Evolutionary conservation across 2,888 invertebrate species (phyloP).

Genomic region (Teleogryllus oceanicus): DNA sequence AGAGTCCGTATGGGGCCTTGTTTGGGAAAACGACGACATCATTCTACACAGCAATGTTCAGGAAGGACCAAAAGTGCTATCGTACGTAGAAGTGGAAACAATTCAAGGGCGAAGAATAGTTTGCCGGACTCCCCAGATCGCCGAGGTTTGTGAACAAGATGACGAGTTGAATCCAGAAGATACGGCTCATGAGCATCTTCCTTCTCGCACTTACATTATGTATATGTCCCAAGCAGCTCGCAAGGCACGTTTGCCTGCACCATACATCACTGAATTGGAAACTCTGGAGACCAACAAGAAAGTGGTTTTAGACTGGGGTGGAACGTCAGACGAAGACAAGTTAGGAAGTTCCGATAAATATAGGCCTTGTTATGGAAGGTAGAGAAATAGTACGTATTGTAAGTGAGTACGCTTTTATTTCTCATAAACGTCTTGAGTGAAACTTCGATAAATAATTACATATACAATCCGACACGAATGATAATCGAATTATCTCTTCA

Average conservation of each 20-base stretch:
- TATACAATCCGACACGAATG: too few species aligned
- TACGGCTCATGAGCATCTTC: neutral
- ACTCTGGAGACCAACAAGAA: neutral
- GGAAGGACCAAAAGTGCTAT: neutral
- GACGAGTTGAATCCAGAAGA: neutral
- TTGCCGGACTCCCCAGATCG: neutral
- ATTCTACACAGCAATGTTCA: neutral
- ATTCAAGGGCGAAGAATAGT: neutral
- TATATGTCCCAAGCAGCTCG: neutral
- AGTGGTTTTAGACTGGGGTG: neutral
- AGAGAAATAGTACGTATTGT: too few species aligned
- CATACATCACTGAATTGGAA: neutral
- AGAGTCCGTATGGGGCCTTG: neutral
- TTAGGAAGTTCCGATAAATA: too few species aligned
- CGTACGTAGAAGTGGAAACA: neutral
- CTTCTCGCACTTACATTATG: neutral
- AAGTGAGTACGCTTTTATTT: too few species aligned
- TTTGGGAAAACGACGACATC: neutral
- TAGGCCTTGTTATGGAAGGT: too few species aligned
- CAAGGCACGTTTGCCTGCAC: neutral
- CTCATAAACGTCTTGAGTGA: too few species aligned
- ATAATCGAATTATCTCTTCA: too few species aligned
- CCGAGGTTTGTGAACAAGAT: neutral
- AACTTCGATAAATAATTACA: too few species aligned
- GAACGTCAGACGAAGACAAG: neutral